Conservation (phyloP, 1,140 invertebrate genomes). For the Scaptomyza montana region DNA sequence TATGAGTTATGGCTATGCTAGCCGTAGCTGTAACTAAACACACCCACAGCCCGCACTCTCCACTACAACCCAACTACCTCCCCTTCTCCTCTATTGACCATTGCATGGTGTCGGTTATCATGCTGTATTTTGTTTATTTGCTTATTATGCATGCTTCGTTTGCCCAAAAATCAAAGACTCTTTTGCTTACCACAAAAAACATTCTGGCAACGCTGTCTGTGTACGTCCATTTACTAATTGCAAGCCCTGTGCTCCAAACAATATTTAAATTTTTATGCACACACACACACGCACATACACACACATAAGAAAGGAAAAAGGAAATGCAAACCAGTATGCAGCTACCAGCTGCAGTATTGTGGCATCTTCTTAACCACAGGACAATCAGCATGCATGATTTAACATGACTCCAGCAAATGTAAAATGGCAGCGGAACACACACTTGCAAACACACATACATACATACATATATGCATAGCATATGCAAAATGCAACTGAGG, state of each 20-base stretch:
- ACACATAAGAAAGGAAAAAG: neutral
- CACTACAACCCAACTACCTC: no score
- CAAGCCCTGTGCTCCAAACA: neutral
- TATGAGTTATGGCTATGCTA: slow-evolving; percentile 53
- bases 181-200: slow-evolving; percentile 17
- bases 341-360: slow-evolving; percentile 26
- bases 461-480: slow-evolving; percentile 16
- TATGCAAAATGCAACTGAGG: slow-evolving; percentile 44
- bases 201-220: slow-evolving; percentile 4
- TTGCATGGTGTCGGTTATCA: slow-evolving; percentile 5
- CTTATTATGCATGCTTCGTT: slow-evolving; percentile 51
- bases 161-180: slow-evolving; percentile 68
- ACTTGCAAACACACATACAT: slow-evolving; percentile 11
- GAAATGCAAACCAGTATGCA: slow-evolving; percentile 40
- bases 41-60: neutral
- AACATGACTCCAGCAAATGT: slow-evolving; percentile 55
- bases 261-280: neutral
- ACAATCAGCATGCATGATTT: slow-evolving; percentile 82
- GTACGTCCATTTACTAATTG: slow-evolving; percentile 36
- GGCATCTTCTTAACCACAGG: slow-evolving; percentile 62
- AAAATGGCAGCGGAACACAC: slow-evolving; percentile 44
- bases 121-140: slow-evolving; percentile 58
- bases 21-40: slow-evolving; percentile 36
- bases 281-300: neutral
- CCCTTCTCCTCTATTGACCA: neutral